Base-by-base conservation (phyloP, 2,888 invertebrate species). In the Nemoura dubitans region DNA sequence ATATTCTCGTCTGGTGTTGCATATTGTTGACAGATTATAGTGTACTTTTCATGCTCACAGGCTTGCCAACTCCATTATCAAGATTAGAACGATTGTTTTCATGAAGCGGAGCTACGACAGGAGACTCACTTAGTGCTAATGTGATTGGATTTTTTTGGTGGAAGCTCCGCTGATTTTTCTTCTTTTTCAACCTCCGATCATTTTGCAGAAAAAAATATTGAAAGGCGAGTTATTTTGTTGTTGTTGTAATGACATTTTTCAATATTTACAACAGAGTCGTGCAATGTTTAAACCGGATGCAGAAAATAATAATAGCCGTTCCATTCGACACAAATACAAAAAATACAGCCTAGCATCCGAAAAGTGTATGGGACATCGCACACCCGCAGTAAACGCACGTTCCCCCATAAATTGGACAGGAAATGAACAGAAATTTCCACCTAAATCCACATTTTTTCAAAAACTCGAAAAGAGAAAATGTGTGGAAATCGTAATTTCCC, bases 401-500 rank as follows among this genome's bases (percentile, higher is more conserved):
- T 59, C 59, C 14, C 21, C 59, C 14, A 59, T 3, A 21, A 59
- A 59, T 59, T 59, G 59, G 59, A 59, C 59, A 59, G 59, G 59
- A 59, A 59, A 59, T 59, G 59, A 59, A 59, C 59, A 10, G 21
- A 59, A 59, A 59, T 59, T 7, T 59, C 21, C 59, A 59, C 59
- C 6, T 59, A 59, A 59, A 59, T 59, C 59, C 59, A 59, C 59
- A 59, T 59, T 59, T 59, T 59, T 10, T 21, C 59, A 59, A 59
- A 59, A 59, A 59, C 59, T 59, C 59, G 59, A 21, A 59, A 59
- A 59, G 59, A 59, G 59, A 59, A 59, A 59, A 59, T 59, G 59
- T 59, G 59, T 59, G 59, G 59, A 59, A 59, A 59, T 59, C 59
- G 59, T 59, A 59, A 59, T 59, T 59, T 59, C 59, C 59, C 59